phyloP scores from a whole-genome alignment of 1,140 invertebrate species.

The Tyrophagus putrescentiae region DNA sequence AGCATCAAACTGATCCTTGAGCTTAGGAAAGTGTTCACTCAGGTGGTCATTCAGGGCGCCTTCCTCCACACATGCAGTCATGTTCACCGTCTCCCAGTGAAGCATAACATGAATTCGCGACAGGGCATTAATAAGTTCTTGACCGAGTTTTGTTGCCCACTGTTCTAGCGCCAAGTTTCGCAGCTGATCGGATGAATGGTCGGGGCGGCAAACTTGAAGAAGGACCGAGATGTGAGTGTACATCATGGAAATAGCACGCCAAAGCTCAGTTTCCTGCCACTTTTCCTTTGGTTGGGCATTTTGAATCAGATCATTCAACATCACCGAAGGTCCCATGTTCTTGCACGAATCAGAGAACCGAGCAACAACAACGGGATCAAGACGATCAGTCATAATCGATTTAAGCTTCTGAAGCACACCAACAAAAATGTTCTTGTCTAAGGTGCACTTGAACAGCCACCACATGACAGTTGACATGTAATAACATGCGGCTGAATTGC shows the following conservation, averaged over 20 bases:
- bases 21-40: too few relatives aligned
- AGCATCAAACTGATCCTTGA: too few relatives aligned
- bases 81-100: too few relatives aligned
- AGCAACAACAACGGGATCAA: too few relatives aligned
- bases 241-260: neutral
- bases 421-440: neutral
- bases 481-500: neutral
- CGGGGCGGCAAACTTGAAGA: neutral
- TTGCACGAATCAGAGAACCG: too few relatives aligned
- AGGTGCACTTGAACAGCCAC: neutral
- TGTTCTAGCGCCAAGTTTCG: neutral
- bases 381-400: too few relatives aligned
- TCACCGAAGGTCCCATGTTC: too few relatives aligned
- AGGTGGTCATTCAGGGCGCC: too few relatives aligned
- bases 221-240: neutral
- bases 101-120: neutral
- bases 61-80: too few relatives aligned
- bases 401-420: neutral
- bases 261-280: neutral
- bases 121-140: neutral
- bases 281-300: too few relatives aligned
- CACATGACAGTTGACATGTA: neutral
- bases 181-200: neutral
- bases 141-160: neutral
- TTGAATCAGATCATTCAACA: too few relatives aligned